Evolutionary conservation across 30 jellyfish, hydroid and myxozoan genomes (phyloP).

Genomic region (Turritopsis dohrnii): DNA sequence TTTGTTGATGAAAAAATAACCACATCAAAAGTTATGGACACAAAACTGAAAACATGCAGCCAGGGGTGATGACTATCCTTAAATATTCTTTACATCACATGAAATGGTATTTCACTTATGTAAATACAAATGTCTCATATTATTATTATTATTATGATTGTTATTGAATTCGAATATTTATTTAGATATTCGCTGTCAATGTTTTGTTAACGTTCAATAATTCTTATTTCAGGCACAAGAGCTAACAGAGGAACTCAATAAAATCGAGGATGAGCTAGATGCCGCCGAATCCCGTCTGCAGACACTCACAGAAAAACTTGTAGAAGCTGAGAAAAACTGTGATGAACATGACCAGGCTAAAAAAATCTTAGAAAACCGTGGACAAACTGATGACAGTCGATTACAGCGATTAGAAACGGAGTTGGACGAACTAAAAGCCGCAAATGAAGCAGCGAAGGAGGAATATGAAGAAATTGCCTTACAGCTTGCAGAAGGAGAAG

Average conservation of each 20-base stretch:
- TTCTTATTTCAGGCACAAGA: constrained; percentile 16
- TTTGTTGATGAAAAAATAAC: too few relatives aligned
- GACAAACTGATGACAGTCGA: constrained; percentile 15
- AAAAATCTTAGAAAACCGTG: constrained; percentile 28
- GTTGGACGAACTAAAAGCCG: neutral
- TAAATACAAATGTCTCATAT: neutral
- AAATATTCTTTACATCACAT: too few relatives aligned
- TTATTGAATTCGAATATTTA: neutral
- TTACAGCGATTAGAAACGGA: constrained; percentile 16
- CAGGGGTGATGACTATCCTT: too few relatives aligned
- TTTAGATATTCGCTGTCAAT: neutral
- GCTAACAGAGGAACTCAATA: constrained; percentile 11
- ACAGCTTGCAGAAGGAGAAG: constrained; percentile 22
- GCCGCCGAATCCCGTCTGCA: constrained; percentile 28
- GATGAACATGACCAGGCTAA: constrained; percentile 34
- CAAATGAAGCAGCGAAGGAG: neutral
- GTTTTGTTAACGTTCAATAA: neutral
- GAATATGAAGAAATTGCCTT: neutral
- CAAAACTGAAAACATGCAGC: too few relatives aligned
- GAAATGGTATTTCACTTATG: neutral
- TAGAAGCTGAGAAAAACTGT: constrained; percentile 17
- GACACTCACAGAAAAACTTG: constrained; percentile 13
- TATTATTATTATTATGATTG: too few relatives aligned
- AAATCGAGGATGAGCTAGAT: constrained; percentile 26
- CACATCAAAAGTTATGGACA: too few relatives aligned